A percentile compares a stretch with the other conserved stretches of the same genome.
These are phyloP conservation scores for Leptopilina boulardi DNA, from an alignment of 1,140 invertebrate species.

Conservation along the genomic window DNA sequence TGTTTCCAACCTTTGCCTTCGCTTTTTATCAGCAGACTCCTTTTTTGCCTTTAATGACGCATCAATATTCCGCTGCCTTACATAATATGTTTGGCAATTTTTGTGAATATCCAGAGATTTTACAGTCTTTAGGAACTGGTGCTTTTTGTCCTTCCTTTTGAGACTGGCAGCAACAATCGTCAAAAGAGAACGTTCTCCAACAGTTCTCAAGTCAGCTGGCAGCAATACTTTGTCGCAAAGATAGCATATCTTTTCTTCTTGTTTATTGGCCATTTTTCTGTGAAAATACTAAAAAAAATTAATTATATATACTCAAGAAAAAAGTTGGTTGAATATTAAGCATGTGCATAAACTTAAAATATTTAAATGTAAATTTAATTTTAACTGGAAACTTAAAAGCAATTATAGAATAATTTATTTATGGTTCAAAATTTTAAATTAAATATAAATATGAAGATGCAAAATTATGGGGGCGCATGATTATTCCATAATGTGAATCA, in stretches of 20 bases:
- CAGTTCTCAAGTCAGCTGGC: not conserved
- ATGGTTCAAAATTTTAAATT: too few relatives aligned
- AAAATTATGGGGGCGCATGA: too few relatives aligned
- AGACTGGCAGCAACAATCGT: not conserved
- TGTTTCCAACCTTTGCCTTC: not conserved
- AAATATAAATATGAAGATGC: too few relatives aligned
- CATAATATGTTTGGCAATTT: not conserved
- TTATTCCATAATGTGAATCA: too few relatives aligned
- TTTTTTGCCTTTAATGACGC: not conserved
- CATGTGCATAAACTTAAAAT: too few relatives aligned
- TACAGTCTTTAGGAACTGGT: not conserved
- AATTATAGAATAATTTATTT: too few relatives aligned
- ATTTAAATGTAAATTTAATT: too few relatives aligned
- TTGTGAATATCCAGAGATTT: not conserved
- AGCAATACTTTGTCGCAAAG: conserved; percentile 9
- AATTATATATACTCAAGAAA: too few relatives aligned
- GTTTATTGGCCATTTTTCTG: not conserved
- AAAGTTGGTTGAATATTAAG: too few relatives aligned
- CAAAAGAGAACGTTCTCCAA: not conserved
- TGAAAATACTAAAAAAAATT: too few relatives aligned
- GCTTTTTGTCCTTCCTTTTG: not conserved
- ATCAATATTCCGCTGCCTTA: not conserved
- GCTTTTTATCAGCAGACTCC: not conserved
- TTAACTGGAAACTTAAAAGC: too few relatives aligned
- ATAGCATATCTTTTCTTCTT: not conserved